Evolutionary conservation across 2,113 vertebrate genomes (phyloP).

Genomic region (Paracanthobrama guichenoti): DNA sequence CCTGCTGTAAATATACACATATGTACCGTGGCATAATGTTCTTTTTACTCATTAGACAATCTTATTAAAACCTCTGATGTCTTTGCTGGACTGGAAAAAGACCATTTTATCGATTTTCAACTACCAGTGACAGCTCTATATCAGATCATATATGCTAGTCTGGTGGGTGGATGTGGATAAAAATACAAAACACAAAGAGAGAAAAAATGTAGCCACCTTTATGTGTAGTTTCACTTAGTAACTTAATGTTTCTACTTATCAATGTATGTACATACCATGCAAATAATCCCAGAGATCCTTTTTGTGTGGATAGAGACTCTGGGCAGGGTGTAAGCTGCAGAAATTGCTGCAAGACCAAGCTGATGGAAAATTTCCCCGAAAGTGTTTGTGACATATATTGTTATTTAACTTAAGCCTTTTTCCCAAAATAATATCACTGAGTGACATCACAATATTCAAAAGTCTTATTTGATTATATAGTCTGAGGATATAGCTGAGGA

Average conservation of each 20-base stretch:
- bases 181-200: background rate
- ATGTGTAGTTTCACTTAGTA: background rate
- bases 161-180: too few relatives aligned
- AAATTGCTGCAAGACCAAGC: background rate
- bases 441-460: background rate
- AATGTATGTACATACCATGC: too few relatives aligned
- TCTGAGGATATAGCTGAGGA: background rate
- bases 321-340: background rate
- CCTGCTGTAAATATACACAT: slow-evolving; percentile 41
- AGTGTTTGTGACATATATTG: slow-evolving; percentile 15
- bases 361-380: background rate
- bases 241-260: slow-evolving; percentile 39
- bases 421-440: background rate
- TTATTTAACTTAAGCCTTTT: background rate
- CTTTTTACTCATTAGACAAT: background rate
- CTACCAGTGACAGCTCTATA: background rate
- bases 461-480: background rate
- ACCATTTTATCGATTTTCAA: too few relatives aligned
- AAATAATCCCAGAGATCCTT: slow-evolving; percentile 51
- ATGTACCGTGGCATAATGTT: slow-evolving; percentile 23
- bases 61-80: background rate
- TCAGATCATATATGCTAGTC: background rate
- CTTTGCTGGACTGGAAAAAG: background rate
- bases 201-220: background rate
- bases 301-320: slow-evolving; percentile 27